Evolutionary conservation across 2,797 vertebrate species (phyloP).

Genomic region (Periparus ater): DNA sequence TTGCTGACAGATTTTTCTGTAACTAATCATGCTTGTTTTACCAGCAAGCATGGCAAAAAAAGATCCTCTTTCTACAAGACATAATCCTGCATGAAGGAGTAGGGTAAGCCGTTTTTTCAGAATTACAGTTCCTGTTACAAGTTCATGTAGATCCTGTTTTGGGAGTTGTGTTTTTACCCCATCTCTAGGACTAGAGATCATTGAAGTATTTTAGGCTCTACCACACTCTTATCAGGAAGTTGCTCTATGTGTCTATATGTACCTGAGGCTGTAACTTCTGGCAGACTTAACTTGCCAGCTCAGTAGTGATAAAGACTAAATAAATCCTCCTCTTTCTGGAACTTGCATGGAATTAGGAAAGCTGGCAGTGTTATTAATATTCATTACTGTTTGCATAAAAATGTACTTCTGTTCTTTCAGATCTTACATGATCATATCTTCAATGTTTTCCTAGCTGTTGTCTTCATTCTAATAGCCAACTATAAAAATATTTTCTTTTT

Average conservation of each 20-base stretch:
- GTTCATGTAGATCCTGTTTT: not conserved
- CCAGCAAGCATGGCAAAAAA: not conserved
- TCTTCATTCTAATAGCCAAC: not conserved
- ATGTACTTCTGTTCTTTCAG: not conserved
- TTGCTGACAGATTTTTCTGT: not conserved
- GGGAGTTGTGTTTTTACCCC: not conserved
- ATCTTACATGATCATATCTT: not conserved
- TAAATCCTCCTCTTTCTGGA: not conserved
- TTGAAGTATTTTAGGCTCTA: not conserved
- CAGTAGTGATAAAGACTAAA: not conserved
- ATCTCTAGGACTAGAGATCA: not conserved
- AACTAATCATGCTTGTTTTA: not conserved
- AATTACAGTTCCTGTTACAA: not conserved
- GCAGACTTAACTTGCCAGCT: not conserved
- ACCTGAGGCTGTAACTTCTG: not conserved
- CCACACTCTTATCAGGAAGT: not conserved
- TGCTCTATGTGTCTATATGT: not conserved
- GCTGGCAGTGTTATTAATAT: not conserved
- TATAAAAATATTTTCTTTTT: not conserved
- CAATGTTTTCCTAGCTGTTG: not conserved
- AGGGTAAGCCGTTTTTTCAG: not conserved
- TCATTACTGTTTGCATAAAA: not conserved
- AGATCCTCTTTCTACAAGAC: not conserved
- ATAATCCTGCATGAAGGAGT: not conserved
- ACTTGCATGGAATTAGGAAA: not conserved